Conservation (phyloP, 1,140 invertebrate species). For the Littorina saxatilis region DNA sequence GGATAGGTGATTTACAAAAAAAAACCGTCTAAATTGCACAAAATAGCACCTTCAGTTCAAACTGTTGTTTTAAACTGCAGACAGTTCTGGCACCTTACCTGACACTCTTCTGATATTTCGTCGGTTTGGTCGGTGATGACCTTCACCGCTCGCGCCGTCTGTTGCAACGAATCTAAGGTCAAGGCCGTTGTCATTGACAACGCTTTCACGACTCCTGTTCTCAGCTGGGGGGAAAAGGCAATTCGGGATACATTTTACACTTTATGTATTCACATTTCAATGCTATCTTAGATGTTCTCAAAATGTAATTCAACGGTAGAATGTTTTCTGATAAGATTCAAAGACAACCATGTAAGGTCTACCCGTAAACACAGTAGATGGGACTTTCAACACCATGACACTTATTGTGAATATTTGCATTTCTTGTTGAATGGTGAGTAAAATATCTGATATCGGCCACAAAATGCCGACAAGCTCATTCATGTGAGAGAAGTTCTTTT, state of each 20-base stretch:
- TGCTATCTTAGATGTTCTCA: background rate
- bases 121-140: conserved; percentile 57
- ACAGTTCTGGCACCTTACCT: conserved; percentile 45
- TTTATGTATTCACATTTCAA: background rate
- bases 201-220: conserved; percentile 52
- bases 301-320: background rate
- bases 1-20: no score
- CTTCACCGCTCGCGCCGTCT: conserved; percentile 59
- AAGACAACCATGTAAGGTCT: no score
- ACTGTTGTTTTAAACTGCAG: no score
- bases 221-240: conserved; percentile 46
- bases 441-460: no score
- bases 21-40: no score
- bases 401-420: no score
- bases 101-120: conserved; percentile 58
- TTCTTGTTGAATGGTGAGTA: no score
- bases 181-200: conserved; percentile 50
- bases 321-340: background rate
- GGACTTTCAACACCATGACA: no score
- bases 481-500: no score
- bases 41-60: no score
- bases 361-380: no score
- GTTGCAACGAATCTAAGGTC: conserved; percentile 61
- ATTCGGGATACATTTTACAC: background rate
- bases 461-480: no score